Conservation (phyloP, 1,140 invertebrate genomes). For the Zeugodacus cucurbitae region DNA sequence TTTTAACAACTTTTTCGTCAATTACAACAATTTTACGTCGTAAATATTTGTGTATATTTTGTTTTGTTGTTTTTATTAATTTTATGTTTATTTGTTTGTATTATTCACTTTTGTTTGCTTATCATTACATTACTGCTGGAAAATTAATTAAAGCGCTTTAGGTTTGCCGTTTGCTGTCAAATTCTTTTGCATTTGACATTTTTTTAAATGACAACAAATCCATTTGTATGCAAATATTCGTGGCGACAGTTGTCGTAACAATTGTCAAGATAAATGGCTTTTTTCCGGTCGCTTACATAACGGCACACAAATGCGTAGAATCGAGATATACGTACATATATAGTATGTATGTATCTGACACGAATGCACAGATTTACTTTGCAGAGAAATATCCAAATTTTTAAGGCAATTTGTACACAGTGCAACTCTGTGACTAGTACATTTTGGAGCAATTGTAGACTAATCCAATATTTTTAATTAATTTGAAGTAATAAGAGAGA, state of each 20-base stretch:
- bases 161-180: background rate
- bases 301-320: background rate
- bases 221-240: background rate
- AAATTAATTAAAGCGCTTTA: background rate
- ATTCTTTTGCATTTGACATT: background rate
- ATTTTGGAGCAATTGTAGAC: background rate
- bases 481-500: too few species aligned
- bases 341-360: background rate
- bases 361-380: background rate
- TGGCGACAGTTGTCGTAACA: background rate
- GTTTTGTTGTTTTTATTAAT: background rate
- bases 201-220: background rate
- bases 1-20: background rate
- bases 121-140: background rate
- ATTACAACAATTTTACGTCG: background rate
- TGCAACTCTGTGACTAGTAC: background rate
- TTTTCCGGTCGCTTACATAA: background rate
- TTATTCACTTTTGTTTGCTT: background rate
- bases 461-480: background rate
- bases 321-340: background rate
- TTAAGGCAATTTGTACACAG: background rate
- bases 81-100: background rate
- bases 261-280: background rate
- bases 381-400: background rate
- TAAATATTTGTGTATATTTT: background rate